These are phyloP conservation scores for Lasius fuliginosus DNA, from an alignment of 2,888 invertebrate species.

Conservation along the genomic window DNA sequence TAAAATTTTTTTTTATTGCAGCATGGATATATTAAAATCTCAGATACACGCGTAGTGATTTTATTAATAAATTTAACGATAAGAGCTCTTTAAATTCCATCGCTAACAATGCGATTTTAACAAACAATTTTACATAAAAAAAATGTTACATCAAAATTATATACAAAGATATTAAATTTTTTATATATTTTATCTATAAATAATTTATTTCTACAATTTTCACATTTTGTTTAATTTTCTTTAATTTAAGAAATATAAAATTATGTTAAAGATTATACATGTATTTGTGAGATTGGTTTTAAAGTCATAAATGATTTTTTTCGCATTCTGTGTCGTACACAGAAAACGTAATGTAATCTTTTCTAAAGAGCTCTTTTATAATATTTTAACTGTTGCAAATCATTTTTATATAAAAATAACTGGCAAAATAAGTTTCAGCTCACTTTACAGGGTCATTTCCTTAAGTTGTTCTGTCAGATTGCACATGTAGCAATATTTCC, in stretches of 20 bases:
- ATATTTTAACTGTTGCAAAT: not conserved
- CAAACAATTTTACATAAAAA: not conserved
- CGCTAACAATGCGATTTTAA: not conserved
- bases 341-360: not conserved
- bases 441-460: not conserved
- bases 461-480: not conserved
- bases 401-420: not conserved
- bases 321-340: not conserved
- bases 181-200: not conserved
- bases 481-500: not conserved
- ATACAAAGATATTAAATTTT: not conserved
- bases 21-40: not conserved
- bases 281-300: not conserved
- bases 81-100: not conserved
- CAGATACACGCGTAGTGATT: not conserved
- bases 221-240: not conserved
- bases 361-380: not conserved
- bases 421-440: not conserved
- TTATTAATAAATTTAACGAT: not conserved
- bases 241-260: not conserved
- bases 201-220: not conserved
- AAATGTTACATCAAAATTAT: not conserved
- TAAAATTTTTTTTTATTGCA: not conserved
- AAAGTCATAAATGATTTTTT: not conserved
- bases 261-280: not conserved